phyloP scores from a whole-genome alignment of 2,797 vertebrate genomes.

The Spinus olivaceus region DNA sequence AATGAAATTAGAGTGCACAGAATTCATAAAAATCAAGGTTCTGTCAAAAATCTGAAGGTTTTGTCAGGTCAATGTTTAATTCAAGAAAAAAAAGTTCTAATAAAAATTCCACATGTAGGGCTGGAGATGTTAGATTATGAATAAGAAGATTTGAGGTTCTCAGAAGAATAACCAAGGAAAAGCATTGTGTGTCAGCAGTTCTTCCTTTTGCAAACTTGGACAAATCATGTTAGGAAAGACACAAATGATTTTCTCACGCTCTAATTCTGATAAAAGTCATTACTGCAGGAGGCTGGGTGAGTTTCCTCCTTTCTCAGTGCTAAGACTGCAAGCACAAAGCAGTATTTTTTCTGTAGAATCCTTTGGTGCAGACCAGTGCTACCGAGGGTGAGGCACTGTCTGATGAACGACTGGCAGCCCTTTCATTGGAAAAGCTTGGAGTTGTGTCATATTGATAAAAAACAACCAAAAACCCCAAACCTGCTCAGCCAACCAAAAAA shows the following conservation, averaged over 20 bases:
- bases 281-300: not conserved
- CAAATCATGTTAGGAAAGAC: not conserved
- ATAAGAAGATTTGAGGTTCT: not conserved
- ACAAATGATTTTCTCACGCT: not conserved
- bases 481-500: not conserved
- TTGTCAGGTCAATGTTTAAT: not conserved
- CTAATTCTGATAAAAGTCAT: not conserved
- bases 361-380: not conserved
- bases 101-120: not conserved
- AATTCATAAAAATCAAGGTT: not conserved
- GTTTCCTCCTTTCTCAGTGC: not conserved
- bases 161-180: not conserved
- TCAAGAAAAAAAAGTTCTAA: not conserved
- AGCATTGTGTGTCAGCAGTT: not conserved
- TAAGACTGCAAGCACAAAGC: not conserved
- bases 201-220: not conserved
- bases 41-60: not conserved
- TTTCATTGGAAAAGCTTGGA: not conserved
- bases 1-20: not conserved
- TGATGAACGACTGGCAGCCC: accelerated
- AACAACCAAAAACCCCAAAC: not conserved
- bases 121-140: not conserved
- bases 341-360: not conserved
- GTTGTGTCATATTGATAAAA: not conserved
- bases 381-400: accelerated